Percentiles rank a stretch among this genome's conserved stretches.
Conservation (phyloP, 2,113 vertebrate species). For the Pycnonotus jocosus region DNA sequence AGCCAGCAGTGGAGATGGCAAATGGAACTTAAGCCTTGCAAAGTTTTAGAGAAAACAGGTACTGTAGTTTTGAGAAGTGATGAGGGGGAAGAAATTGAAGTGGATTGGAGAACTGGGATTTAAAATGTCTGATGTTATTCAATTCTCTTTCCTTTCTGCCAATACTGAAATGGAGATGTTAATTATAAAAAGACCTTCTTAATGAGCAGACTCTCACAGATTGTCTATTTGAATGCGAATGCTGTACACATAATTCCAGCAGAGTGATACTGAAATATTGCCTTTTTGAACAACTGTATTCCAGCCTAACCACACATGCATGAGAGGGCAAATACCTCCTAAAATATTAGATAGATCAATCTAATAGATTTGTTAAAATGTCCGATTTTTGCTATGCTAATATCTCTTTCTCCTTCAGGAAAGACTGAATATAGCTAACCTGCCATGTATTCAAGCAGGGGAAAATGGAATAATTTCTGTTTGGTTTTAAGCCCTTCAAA, state of each 20-base stretch:
- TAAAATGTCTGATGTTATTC: background rate
- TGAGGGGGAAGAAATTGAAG: background rate
- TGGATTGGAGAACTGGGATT: background rate
- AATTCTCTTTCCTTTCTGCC: background rate
- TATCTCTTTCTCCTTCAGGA: background rate
- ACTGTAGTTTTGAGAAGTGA: background rate
- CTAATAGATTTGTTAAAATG: background rate
- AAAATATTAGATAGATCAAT: background rate
- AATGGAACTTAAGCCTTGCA: background rate
- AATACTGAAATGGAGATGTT: background rate
- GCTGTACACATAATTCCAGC: background rate
- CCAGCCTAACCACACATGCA: background rate
- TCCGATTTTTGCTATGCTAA: background rate
- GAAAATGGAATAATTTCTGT: background rate
- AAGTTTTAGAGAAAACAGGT: background rate
- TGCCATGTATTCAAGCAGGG: background rate
- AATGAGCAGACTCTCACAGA: background rate
- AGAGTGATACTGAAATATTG: background rate
- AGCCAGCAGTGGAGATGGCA: background rate
- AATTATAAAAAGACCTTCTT: background rate
- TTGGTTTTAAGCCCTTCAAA: background rate
- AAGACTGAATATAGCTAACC: background rate
- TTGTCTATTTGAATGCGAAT: background rate
- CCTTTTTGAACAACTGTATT: background rate
- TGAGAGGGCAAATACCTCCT: background rate